Percentiles rank a stretch among this genome's conserved stretches.
phyloP scores from a whole-genome alignment of 1,140 invertebrate genomes.

The Tachypleus tridentatus region DNA sequence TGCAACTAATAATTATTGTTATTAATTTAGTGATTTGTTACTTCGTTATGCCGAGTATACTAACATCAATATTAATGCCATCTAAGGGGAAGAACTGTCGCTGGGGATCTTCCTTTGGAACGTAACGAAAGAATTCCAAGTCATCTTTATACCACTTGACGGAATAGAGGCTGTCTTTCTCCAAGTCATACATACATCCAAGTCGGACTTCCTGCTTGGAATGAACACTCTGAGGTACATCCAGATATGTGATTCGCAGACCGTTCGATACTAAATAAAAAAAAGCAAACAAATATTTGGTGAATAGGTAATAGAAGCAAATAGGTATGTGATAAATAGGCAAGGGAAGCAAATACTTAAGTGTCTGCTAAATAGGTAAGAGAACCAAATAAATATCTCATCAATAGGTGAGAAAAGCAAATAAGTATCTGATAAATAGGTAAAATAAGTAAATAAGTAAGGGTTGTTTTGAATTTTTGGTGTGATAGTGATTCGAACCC shows the following conservation, averaged over 20 bases:
- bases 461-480: no score
- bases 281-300: not conserved
- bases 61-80: constrained; percentile 24
- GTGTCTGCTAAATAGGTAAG: no score
- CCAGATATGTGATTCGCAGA: constrained; percentile 43
- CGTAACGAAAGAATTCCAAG: constrained; percentile 31
- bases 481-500: no score
- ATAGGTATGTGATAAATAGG: no score
- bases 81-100: constrained; percentile 16
- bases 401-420: no score
- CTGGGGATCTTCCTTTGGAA: constrained; percentile 16
- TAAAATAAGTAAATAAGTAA: no score
- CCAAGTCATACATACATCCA: constrained; percentile 61
- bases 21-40: no score
- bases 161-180: constrained; percentile 54
- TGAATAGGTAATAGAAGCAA: no score
- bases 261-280: constrained; percentile 3
- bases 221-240: constrained; percentile 53
- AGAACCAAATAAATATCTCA: no score
- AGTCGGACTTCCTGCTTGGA: constrained; percentile 49
- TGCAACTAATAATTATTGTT: no score
- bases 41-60: not conserved
- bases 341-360: no score
- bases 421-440: no score
- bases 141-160: constrained; percentile 58